Conservation (phyloP, 2,888 invertebrate species). For the Ornithoptera alexandrae region DNA sequence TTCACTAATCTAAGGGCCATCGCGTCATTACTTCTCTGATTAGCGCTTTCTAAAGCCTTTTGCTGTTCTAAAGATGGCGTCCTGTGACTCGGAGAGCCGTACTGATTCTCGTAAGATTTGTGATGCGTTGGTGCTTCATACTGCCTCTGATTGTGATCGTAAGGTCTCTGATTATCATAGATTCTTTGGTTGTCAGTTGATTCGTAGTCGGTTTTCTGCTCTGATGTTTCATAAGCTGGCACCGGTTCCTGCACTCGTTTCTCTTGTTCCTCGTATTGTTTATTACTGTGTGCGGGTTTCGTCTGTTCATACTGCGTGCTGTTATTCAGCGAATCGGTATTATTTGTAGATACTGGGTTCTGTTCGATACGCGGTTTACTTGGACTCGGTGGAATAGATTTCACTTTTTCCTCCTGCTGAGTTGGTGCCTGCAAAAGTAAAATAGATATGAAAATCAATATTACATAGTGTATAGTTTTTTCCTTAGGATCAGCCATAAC, state of each 20-base stretch:
- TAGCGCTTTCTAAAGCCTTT: conserved; percentile 31
- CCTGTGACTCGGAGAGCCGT: conserved; percentile 24
- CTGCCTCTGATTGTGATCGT: conserved; percentile 30
- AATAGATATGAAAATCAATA: too few species aligned
- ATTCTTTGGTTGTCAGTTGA: conserved; percentile 8
- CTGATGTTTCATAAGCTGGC: conserved; percentile 1
- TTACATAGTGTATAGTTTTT: too few species aligned
- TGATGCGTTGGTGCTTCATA: background rate
- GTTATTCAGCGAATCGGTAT: background rate
- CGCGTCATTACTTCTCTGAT: conserved; percentile 33
- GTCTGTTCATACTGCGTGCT: background rate
- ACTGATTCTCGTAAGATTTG: conserved; percentile 20
- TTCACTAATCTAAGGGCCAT: conserved; percentile 33
- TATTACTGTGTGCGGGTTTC: background rate
- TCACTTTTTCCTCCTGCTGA: conserved; percentile 36
- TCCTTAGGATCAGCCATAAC: too few species aligned
- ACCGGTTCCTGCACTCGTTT: background rate
- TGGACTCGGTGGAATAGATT: conserved; percentile 42
- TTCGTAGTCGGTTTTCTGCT: conserved; percentile 12
- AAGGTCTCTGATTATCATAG: conserved; percentile 21
- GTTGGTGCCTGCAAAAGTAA: conserved; percentile 30
- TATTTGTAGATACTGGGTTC: conserved; percentile 14
- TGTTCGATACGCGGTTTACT: conserved; percentile 41
- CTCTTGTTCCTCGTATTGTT: conserved; percentile 1
- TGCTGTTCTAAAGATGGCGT: conserved; percentile 26